These are phyloP conservation scores for Molanna angustata DNA, from an alignment of 2,888 invertebrate species.

Conservation along the genomic window DNA sequence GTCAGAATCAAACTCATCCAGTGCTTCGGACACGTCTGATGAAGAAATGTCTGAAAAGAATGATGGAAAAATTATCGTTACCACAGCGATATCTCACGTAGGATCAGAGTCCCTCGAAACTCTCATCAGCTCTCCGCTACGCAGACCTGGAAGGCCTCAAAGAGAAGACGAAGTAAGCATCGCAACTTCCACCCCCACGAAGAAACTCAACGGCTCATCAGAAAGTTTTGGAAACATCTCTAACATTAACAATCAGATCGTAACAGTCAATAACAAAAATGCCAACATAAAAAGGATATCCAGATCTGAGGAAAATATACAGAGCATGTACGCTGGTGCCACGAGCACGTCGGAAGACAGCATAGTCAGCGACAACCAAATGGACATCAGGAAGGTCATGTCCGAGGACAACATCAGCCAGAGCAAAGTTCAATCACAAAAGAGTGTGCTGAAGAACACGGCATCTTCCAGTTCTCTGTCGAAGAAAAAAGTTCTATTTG, in stretches of 20 bases:
- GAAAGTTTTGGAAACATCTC: slow-evolving; percentile 8
- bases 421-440: slow-evolving; percentile 40
- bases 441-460: slow-evolving; percentile 59
- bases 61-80: slow-evolving; percentile 37
- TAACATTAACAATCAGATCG: neutral
- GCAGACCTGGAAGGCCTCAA: slow-evolving; percentile 37
- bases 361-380: slow-evolving; percentile 9
- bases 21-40: slow-evolving; percentile 22
- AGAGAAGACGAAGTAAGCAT: slow-evolving; percentile 1
- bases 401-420: slow-evolving; percentile 39
- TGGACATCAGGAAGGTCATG: slow-evolving; percentile 37
- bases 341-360: slow-evolving; percentile 16
- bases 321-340: slow-evolving; percentile 23
- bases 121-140: slow-evolving; percentile 45
- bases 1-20: slow-evolving; percentile 21
- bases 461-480: slow-evolving; percentile 54
- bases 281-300: slow-evolving; percentile 13
- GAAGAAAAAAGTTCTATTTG: slow-evolving; percentile 64
- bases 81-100: slow-evolving; percentile 35
- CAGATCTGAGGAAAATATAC: slow-evolving; percentile 24
- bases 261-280: neutral
- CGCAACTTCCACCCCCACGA: slow-evolving; percentile 14
- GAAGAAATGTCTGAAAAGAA: slow-evolving; percentile 14
- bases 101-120: slow-evolving; percentile 42
- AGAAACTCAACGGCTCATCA: slow-evolving; percentile 2